Evolutionary conservation across 2,888 invertebrate species (phyloP).

Genomic region (Imbricaverruca yamaguchii): DNA sequence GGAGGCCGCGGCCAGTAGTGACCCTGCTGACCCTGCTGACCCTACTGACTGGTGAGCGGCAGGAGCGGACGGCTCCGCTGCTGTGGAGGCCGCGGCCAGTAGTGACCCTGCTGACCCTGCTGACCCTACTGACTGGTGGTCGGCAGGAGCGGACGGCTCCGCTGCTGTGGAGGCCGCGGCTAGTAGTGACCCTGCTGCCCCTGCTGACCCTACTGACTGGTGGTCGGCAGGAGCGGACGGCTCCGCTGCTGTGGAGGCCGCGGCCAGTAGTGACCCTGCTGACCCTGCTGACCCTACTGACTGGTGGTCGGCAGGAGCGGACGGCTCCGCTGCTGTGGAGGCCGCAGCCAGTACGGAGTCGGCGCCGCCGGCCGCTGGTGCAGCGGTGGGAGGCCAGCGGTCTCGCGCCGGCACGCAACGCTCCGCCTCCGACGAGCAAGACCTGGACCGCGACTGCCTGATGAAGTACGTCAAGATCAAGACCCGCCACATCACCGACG

Average conservation of each 20-base stretch:
- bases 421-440: constrained; percentile 47
- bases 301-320: background rate
- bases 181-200: background rate
- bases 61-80: background rate
- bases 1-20: background rate
- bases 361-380: too few species aligned
- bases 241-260: background rate
- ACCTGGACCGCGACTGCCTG: constrained; percentile 48
- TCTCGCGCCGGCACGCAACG: constrained; percentile 26
- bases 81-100: background rate
- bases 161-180: background rate
- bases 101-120: background rate
- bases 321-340: background rate
- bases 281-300: background rate
- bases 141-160: background rate
- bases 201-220: background rate
- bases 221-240: background rate
- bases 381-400: background rate
- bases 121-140: background rate
- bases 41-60: background rate
- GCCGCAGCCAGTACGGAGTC: background rate
- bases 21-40: background rate
- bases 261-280: background rate
- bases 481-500: constrained; percentile 80
- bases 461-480: constrained; percentile 81